Evolutionary conservation across 2,888 invertebrate species (phyloP).

Genomic region (Lissonota sp.): DNA sequence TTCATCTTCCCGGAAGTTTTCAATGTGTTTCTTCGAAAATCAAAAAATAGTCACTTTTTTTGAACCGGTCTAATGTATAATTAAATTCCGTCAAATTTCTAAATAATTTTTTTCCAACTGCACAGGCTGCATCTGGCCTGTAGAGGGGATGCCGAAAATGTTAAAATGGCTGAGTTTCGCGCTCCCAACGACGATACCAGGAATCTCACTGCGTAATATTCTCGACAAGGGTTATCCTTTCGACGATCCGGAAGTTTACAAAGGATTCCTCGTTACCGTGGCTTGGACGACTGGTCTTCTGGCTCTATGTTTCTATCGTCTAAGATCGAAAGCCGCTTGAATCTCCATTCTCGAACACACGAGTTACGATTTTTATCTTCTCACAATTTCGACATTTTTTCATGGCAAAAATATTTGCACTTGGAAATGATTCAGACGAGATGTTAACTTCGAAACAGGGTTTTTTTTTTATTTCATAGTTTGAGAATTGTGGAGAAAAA

Average conservation of each 20-base stretch:
- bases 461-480: slow-evolving; percentile 55
- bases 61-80: no score
- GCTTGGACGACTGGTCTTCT: slow-evolving; percentile 88
- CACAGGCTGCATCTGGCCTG: slow-evolving; percentile 89
- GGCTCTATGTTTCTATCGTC: slow-evolving; percentile 85
- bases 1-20: no score
- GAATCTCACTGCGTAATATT: slow-evolving; percentile 90
- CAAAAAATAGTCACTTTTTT: no score
- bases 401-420: slow-evolving; percentile 11
- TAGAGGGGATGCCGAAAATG: slow-evolving; percentile 88
- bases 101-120: no score
- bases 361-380: neutral
- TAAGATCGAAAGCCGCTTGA: slow-evolving; percentile 81
- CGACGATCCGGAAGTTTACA: slow-evolving; percentile 88
- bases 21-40: no score
- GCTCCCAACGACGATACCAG: slow-evolving; percentile 92
- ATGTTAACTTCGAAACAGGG: slow-evolving; percentile 64
- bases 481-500: slow-evolving; percentile 43
- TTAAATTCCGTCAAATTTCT: no score
- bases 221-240: slow-evolving; percentile 91
- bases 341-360: slow-evolving; percentile 25
- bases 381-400: slow-evolving; percentile 6
- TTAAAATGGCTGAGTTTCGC: slow-evolving; percentile 87
- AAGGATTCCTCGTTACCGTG: slow-evolving; percentile 88
- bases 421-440: no score